Evolutionary conservation across 1,140 invertebrate species (phyloP), one percentile per base, ranked within the genome.

Genomic region (Drosophila busckii): DNA sequence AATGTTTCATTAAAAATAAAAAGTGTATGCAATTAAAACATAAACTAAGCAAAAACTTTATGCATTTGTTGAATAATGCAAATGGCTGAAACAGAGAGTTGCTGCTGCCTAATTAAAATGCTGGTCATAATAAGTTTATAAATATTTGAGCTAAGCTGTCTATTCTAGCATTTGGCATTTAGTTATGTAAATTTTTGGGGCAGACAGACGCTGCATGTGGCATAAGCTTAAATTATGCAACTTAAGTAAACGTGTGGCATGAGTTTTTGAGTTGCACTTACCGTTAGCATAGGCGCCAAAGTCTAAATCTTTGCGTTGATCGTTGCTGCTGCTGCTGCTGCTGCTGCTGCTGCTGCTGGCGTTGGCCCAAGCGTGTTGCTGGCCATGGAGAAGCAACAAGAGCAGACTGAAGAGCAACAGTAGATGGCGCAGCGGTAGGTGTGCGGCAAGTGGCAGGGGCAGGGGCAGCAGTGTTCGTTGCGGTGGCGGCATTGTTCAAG

Each of bases 221-320:
- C 42, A 46, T 10, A 4, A 5, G 4, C 28, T n/a, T n/a, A n/a
- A 8, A 15, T 34, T 15, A 23, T 28, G 4, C 40, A 42, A 8
- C 17, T 10, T 6, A 3, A 10, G 9, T 22, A 46, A 46, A 29
- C 6, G 0, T 26, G 16, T 16, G 3, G 8, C 7, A 17, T 34
- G 7, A 20, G 34, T 10, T 22, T 6, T 9, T 1, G 16, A 9
- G 26, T 19, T 44, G 8, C 15, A 58, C 70, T 75, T 28, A 76
- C 70, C 70, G 19, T 75, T 76, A 2, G 35, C 65, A 50, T 73
- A 73, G 48, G 70, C 70, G 32, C 46, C 45, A 41, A 68, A 65
- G 20, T 69, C 70, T 48, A 75, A 55, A 28, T 70, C 49, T 49
- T 52, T 54, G 28, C 19, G 38, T 49, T 13, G 35, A 2, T 17